These are phyloP conservation scores for Anthopleura sola DNA, from an alignment of 64 coral and sea anemone genomes.

Conservation along the genomic window DNA sequence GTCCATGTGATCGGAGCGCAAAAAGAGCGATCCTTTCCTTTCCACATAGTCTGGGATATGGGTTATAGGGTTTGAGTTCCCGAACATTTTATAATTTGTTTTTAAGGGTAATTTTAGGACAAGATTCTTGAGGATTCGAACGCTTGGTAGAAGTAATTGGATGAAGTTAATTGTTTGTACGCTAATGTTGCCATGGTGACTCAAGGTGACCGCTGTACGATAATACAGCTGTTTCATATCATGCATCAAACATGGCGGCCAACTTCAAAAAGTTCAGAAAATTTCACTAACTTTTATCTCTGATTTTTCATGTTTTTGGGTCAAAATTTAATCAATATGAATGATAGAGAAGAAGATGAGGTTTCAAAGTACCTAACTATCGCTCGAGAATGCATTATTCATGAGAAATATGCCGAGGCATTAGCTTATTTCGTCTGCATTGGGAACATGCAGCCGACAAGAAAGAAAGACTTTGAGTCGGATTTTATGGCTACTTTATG, in stretches of 20 bases:
- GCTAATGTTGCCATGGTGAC: constrained; percentile 13
- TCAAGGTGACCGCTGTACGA: constrained; percentile 23
- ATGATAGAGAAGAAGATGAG: neutral
- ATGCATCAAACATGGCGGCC: constrained; percentile 64
- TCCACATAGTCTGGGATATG: constrained; percentile 80
- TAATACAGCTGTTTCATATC: constrained; percentile 19
- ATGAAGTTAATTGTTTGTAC: constrained; percentile 1
- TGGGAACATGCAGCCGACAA: constrained; percentile 41
- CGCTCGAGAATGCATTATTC: constrained; percentile 43
- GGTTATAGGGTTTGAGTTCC: constrained; percentile 33
- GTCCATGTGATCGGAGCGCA: constrained; percentile 96
- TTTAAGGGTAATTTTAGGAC: neutral
- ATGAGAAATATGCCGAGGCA: constrained; percentile 64
- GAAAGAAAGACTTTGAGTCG: constrained; percentile 35
- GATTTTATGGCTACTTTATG: constrained; percentile 72
- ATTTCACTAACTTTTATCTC: neutral
- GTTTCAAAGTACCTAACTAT: constrained; percentile 43
- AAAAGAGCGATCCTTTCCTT: constrained; percentile 90
- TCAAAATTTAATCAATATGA: neutral
- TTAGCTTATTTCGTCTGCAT: constrained; percentile 79
- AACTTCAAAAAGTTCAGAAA: neutral
- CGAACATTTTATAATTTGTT: constrained; percentile 20
- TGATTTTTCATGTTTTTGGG: neutral
- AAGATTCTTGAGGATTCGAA: neutral
- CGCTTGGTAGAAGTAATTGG: neutral